Evolutionary conservation across 2,888 invertebrate genomes (phyloP).

Genomic region (Polydrusus cervinus): DNA sequence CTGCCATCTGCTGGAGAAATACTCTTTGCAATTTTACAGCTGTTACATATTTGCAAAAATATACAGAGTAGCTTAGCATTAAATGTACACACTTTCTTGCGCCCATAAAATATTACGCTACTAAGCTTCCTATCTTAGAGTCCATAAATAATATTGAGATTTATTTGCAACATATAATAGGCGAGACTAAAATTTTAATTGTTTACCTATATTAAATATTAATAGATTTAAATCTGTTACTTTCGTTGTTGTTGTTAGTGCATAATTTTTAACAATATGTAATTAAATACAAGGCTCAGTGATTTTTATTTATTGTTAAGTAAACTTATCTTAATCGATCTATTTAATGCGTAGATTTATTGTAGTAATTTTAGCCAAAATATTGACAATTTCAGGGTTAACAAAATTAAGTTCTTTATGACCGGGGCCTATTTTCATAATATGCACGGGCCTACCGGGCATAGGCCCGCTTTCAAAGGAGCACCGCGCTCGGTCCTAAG

Average conservation of each 20-base stretch:
- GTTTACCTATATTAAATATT: neutral
- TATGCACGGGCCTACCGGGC: no score
- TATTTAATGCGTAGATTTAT: neutral
- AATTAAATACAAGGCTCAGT: conserved; percentile 28
- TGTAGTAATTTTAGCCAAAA: neutral
- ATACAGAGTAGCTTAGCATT: neutral
- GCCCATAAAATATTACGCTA: conserved; percentile 11
- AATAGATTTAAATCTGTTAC: conserved; percentile 17
- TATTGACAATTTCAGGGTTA: neutral
- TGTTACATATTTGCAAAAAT: conserved; percentile 8
- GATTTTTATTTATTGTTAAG: conserved; percentile 1
- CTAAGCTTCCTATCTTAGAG: neutral
- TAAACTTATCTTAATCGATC: neutral
- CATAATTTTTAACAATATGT: conserved; percentile 8
- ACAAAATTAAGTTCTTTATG: no score
- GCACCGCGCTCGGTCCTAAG: no score
- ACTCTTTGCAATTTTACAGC: conserved; percentile 15
- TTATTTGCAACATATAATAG: neutral
- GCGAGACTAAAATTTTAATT: conserved; percentile 9
- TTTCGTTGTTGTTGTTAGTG: conserved; percentile 22
- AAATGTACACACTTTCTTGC: neutral
- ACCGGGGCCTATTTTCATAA: no score
- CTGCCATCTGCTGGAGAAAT: conserved; percentile 17
- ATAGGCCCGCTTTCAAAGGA: no score
- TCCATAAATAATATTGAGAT: conserved; percentile 17